A percentile compares a stretch with the other conserved stretches of the same genome.
These are phyloP conservation scores for Neostethus bicornis DNA, from an alignment of 2,797 vertebrate species.

Conservation along the genomic window DNA sequence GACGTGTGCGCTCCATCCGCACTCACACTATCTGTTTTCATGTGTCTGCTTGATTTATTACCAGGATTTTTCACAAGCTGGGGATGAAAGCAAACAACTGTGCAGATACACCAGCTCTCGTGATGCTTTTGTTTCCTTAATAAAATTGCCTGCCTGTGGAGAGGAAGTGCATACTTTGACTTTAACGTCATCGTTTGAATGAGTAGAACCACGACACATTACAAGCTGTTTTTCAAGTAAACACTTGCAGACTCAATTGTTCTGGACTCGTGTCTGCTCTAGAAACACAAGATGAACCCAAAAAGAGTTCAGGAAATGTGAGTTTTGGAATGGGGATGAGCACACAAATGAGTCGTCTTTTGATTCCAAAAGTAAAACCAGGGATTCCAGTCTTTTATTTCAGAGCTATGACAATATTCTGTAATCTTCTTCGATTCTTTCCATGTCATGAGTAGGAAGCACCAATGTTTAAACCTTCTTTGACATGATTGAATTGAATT, in stretches of 20 bases:
- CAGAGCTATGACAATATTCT: too few species aligned
- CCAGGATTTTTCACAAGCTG: conserved; percentile 52
- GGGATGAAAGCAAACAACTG: conserved; percentile 69
- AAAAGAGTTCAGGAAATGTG: neutral
- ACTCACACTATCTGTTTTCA: conserved; percentile 74
- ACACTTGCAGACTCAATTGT: neutral
- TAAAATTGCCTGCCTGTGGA: conserved; percentile 55
- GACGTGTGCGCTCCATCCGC: conserved; percentile 58
- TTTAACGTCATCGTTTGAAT: conserved; percentile 17
- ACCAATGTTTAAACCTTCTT: too few species aligned
- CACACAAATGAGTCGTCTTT: neutral
- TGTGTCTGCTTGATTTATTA: conserved; percentile 77
- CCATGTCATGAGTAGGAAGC: too few species aligned
- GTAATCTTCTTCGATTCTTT: too few species aligned
- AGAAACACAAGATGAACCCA: neutral
- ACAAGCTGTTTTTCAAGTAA: conserved; percentile 15
- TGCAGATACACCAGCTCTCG: conserved; percentile 39
- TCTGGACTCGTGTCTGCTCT: conserved; percentile 6
- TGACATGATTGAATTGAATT: too few species aligned
- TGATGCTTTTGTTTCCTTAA: conserved; percentile 68
- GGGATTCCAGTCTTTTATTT: neutral
- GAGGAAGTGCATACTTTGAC: conserved; percentile 30
- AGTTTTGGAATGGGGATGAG: neutral
- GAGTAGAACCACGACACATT: conserved; percentile 31
- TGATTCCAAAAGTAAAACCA: neutral